A percentile compares a stretch with the other conserved stretches of the same genome.
Evolutionary conservation across 53 echinoderm and acorn worm species (phyloP).

Genomic region (Stichopus horrens): DNA sequence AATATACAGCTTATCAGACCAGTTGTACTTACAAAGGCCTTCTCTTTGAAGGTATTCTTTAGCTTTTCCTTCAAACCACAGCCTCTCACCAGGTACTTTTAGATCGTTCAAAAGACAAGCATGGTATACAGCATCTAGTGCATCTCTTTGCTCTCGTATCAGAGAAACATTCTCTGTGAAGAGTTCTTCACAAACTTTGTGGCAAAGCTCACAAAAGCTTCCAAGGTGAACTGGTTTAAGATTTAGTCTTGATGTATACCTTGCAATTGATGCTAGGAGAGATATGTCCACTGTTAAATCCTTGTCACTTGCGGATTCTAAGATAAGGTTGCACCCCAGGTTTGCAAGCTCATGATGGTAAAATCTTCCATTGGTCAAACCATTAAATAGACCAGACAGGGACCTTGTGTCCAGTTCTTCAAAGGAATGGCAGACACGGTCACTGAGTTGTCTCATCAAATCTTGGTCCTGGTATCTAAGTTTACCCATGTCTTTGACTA

Average conservation of each 20-base stretch:
- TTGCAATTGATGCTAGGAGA: neutral
- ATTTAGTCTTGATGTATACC: neutral
- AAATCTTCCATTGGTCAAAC: conserved; percentile 8
- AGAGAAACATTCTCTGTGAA: neutral
- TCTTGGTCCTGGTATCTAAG: neutral
- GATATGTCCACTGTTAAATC: conserved; percentile 9
- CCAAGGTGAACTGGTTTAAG: conserved; percentile 1
- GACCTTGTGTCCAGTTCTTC: neutral
- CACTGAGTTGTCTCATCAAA: neutral
- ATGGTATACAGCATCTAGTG: conserved; percentile 10
- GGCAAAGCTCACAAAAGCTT: neutral
- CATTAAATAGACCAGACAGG: neutral
- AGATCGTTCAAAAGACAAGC: conserved; percentile 4
- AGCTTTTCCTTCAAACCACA: conserved; percentile 7
- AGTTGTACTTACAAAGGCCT: neutral
- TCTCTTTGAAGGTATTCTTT: neutral
- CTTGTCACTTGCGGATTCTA: neutral
- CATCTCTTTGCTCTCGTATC: neutral
- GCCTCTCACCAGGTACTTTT: neutral
- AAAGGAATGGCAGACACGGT: conserved; percentile 4
- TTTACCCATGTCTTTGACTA: neutral
- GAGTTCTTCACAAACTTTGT: conserved; percentile 14
- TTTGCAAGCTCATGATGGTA: conserved; percentile 6
- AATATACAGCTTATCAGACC: neutral
- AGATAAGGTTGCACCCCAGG: neutral